Evolutionary conservation across 2,888 invertebrate genomes (phyloP).

Genomic region (Phengaris alcon): DNA sequence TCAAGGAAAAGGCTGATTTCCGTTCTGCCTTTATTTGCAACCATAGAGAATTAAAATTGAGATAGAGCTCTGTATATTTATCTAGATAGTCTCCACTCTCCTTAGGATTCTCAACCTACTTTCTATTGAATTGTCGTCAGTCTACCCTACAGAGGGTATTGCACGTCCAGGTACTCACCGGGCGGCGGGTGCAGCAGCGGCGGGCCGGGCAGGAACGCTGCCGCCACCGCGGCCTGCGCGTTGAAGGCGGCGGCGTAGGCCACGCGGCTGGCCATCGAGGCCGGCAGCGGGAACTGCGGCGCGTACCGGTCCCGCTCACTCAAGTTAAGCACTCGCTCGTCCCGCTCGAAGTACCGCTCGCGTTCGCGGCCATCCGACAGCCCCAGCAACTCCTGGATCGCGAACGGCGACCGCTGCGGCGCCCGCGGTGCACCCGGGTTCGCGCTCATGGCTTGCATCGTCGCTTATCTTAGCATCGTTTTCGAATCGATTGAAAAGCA

Average conservation of each 20-base stretch:
- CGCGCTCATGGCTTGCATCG: constrained; percentile 75
- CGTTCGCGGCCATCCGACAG: constrained; percentile 79
- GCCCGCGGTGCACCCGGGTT: constrained; percentile 79
- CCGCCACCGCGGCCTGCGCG: constrained; percentile 94
- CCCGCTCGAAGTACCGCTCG: constrained; percentile 71
- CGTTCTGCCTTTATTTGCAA: too few relatives aligned
- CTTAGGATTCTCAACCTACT: too few relatives aligned
- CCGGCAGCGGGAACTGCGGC: constrained; percentile 83
- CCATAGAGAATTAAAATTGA: too few relatives aligned
- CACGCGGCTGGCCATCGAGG: constrained; percentile 88
- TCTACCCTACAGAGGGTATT: too few relatives aligned
- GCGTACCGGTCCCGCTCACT: constrained; percentile 75
- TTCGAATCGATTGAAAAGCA: not conserved
- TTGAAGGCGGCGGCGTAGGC: constrained; percentile 95
- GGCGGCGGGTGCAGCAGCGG: constrained; percentile 71
- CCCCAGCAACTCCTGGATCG: constrained; percentile 92
- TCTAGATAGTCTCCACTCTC: too few relatives aligned
- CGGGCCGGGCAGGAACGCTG: constrained; percentile 88
- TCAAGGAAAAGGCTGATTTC: too few relatives aligned
- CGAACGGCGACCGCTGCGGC: constrained; percentile 92
- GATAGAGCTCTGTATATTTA: too few relatives aligned
- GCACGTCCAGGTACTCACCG: constrained; percentile 52
- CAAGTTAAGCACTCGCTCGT: constrained; percentile 69
- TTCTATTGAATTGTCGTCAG: too few relatives aligned
- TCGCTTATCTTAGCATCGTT: constrained; percentile 29